Evolutionary conservation across 2,113 vertebrate species (phyloP).

Genomic region (Rattus rattus): DNA sequence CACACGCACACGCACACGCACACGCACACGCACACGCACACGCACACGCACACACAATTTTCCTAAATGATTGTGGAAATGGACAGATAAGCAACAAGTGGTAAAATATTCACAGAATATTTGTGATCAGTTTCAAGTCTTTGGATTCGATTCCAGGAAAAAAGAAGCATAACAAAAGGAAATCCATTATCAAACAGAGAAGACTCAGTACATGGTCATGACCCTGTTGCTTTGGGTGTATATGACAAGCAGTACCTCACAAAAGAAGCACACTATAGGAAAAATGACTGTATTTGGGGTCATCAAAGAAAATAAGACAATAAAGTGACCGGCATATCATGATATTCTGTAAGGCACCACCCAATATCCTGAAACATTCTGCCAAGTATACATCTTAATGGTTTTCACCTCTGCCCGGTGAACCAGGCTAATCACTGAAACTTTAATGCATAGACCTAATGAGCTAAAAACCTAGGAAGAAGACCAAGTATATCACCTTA

Average conservation of each 20-base stretch:
- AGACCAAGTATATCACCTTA: not conserved
- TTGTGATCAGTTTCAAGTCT: not conserved
- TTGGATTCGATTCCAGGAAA: not conserved
- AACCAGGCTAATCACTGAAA: not conserved
- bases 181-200: not conserved
- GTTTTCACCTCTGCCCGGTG: not conserved
- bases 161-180: not conserved
- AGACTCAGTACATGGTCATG: not conserved
- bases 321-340: too few species aligned
- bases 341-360: too few species aligned
- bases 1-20: not conserved
- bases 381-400: not conserved
- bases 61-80: not conserved
- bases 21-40: not conserved
- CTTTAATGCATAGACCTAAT: too few species aligned
- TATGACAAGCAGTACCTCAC: not conserved
- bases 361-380: not conserved
- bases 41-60: not conserved
- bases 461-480: not conserved
- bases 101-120: not conserved
- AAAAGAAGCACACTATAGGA: too few species aligned
- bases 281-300: not conserved
- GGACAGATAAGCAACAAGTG: not conserved
- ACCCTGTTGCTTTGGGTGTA: not conserved
- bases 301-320: not conserved